Evolutionary conservation across 92 coral and sea anemone genomes (phyloP), one percentile per base, ranked within the genome.

Genomic region (Porites lobata): DNA sequence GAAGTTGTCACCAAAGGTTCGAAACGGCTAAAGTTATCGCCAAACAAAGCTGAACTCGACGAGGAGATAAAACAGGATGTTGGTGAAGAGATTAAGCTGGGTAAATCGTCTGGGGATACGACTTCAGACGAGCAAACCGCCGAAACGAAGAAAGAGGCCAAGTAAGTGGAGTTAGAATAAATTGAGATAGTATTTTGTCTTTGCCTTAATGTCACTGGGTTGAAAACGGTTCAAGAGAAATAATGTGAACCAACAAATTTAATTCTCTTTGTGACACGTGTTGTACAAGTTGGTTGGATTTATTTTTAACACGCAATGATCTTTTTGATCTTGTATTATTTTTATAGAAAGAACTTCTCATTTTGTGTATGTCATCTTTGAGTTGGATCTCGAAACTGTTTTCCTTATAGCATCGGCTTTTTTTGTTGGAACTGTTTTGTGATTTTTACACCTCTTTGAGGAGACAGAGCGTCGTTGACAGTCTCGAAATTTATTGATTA

Each of bases 21-120:
- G 58, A 93, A 95, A 80, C 89, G 98, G 38, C 85, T 90, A 61
- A 95, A 91, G 81, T 86, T 95, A 72, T 90, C 98, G 68, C 85
- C 87, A 15, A 65, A 74, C 59, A 57, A 81, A 8, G 94, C 91
- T 77, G 90, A 88, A 57, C 77, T 76, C 29, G 87, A 68, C 57
- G 82, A 78, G 24, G 82, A 74, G 22, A 72, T 20, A 50, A 71
- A 77, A 18, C 75, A 79, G 62, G 88, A 80, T 78, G 66, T 81
- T 20, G 69, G 74, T 80, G 69, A 63, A 68, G 75, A 29, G 67
- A 62, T 6, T 76, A 90, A 85, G 19, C 50, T 63, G 58, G 75
- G 74, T 77, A 76, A 85, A 56, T 78, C 91, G 53, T 20, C 32
- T n/a, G 84, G 75, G 65, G 79, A 63, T 52, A 77, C 84, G 63